Percentiles rank a stretch among this genome's conserved stretches.
Conservation (phyloP, 2,113 vertebrate species). For the Empidonax alnorum region DNA sequence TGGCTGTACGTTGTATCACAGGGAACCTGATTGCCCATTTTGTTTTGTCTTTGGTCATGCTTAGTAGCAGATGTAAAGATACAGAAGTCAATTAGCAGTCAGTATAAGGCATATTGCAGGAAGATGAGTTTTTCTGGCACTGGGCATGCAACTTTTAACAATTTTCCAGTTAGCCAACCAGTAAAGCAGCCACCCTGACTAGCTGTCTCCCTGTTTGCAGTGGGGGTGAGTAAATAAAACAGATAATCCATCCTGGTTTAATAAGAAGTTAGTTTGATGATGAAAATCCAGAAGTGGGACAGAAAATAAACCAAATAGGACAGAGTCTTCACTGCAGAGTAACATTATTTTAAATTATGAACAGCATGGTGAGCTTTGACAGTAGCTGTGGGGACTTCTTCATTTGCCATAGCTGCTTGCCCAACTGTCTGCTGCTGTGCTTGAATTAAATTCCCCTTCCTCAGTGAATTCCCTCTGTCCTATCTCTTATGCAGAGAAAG, state of each 20-base stretch:
- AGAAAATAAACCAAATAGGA: background rate
- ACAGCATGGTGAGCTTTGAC: background rate
- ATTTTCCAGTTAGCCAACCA: background rate
- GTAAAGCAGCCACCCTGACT: background rate
- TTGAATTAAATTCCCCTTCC: background rate
- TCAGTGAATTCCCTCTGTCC: background rate
- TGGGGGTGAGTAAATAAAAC: background rate
- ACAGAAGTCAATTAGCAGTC: background rate
- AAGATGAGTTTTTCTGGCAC: background rate
- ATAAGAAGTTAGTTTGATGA: background rate
- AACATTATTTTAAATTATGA: background rate
- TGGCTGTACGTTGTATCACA: background rate
- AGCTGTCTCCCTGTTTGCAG: background rate
- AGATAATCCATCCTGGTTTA: background rate
- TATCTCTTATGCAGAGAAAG: background rate
- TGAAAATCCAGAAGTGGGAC: background rate
- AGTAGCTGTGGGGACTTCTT: background rate
- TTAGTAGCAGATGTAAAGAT: background rate
- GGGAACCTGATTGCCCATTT: background rate
- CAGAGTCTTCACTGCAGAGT: background rate
- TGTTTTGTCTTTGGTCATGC: background rate
- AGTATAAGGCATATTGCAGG: slow-evolving; percentile 12
- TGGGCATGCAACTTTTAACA: background rate
- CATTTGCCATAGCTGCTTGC: background rate
- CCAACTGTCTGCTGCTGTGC: background rate